Percentiles rank a stretch among this genome's conserved stretches.
These are phyloP conservation scores for Cloeon dipterum DNA, from an alignment of 2,888 invertebrate species.

Conservation along the genomic window DNA sequence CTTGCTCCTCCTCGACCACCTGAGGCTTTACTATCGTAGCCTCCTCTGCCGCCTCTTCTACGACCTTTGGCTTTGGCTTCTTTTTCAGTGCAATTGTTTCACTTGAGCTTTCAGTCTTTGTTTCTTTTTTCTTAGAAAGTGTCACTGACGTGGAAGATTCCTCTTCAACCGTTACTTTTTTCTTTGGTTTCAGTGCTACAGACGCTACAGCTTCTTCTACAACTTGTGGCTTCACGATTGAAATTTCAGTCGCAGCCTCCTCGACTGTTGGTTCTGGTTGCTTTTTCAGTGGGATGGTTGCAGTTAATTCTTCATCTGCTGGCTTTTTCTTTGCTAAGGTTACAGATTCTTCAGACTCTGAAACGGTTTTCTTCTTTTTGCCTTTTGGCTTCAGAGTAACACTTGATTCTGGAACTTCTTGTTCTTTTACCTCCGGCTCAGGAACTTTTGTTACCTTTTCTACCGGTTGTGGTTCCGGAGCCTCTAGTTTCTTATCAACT, in stretches of 20 bases:
- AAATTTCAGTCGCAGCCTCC: slow-evolving; percentile 19
- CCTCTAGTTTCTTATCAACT: slow-evolving; percentile 17
- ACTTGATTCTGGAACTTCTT: too few relatives aligned
- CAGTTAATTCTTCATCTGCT: slow-evolving; percentile 7
- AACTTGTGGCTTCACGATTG: slow-evolving; percentile 13
- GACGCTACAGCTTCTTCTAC: slow-evolving; percentile 13
- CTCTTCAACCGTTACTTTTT: slow-evolving; percentile 8
- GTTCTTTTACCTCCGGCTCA: slow-evolving; percentile 19
- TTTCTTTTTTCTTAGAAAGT: slow-evolving; percentile 9
- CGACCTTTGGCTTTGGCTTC: slow-evolving; percentile 20
- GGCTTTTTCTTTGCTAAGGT: slow-evolving; percentile 5
- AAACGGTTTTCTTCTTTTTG: slow-evolving; percentile 9
- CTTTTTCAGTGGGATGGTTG: slow-evolving; percentile 8
- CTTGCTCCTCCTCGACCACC: not conserved
- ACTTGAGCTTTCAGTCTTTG: slow-evolving; percentile 14
- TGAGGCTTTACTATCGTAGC: slow-evolving; percentile 10
- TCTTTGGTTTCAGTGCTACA: slow-evolving; percentile 21
- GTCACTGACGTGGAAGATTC: slow-evolving; percentile 12
- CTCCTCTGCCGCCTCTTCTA: slow-evolving; percentile 13
- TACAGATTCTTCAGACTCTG: slow-evolving; percentile 7
- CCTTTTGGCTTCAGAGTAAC: slow-evolving; percentile 16
- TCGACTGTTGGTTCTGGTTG: slow-evolving; percentile 9
- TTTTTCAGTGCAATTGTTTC: slow-evolving; percentile 29
- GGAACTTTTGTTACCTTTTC: slow-evolving; percentile 9
- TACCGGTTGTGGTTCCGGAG: slow-evolving; percentile 22